Conservation (phyloP, 2,797 vertebrate species). For the Brachyalestes nurse region DNA sequence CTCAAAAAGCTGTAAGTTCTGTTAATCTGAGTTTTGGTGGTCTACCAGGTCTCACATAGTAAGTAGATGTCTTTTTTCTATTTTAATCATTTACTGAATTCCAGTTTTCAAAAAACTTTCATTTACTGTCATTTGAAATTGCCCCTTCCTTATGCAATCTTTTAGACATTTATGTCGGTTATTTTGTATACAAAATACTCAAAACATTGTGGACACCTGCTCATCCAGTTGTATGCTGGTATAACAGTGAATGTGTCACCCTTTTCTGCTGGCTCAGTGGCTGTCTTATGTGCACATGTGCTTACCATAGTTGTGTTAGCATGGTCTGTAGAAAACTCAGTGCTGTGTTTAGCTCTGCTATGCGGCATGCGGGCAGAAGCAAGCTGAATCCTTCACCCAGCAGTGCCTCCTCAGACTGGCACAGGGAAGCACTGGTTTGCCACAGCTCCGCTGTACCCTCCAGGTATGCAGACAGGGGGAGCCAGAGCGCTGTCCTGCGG, state of each 20-base stretch:
- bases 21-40: too few relatives aligned
- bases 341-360: constrained; percentile 85
- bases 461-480: constrained; percentile 88
- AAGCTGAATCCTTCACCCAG: constrained; percentile 92
- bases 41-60: too few relatives aligned
- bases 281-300: neutral
- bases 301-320: constrained; percentile 91
- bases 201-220: too few relatives aligned
- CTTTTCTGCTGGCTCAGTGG: neutral
- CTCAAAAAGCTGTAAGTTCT: too few relatives aligned
- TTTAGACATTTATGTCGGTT: too few relatives aligned
- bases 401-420: constrained; percentile 91
- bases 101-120: too few relatives aligned
- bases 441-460: constrained; percentile 94
- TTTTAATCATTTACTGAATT: too few relatives aligned
- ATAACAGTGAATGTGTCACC: neutral
- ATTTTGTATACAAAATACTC: too few relatives aligned
- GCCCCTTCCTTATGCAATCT: too few relatives aligned
- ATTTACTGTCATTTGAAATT: too few relatives aligned
- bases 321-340: constrained; percentile 87
- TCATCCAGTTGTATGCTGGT: neutral
- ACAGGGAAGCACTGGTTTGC: constrained; percentile 85
- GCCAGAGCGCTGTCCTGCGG: constrained; percentile 89
- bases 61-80: too few relatives aligned
- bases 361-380: constrained; percentile 90